Percentiles rank a stretch among this genome's conserved stretches.
These are phyloP conservation scores for Ophraella communa DNA, from an alignment of 2,888 invertebrate species.

Conservation along the genomic window DNA sequence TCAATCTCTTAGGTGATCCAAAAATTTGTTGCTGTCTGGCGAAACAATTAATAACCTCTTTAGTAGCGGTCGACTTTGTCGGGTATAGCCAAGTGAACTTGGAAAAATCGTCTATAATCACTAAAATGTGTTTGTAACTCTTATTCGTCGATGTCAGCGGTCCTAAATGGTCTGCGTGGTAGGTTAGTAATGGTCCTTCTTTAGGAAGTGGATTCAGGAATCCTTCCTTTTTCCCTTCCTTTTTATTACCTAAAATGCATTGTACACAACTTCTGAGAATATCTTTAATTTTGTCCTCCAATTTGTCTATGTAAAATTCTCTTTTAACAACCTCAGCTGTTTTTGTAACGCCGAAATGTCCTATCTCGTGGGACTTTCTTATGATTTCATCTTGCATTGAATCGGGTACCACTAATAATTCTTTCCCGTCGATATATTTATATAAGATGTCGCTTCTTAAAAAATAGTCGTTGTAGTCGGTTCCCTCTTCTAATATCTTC, in stretches of 20 bases:
- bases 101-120: slow-evolving; percentile 48
- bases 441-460: slow-evolving; percentile 40
- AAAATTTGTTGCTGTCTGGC: slow-evolving; percentile 30
- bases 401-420: slow-evolving; percentile 47
- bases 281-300: slow-evolving; percentile 37
- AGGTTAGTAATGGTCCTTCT: slow-evolving; percentile 47
- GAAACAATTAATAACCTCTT: slow-evolving; percentile 40
- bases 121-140: slow-evolving; percentile 46
- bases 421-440: slow-evolving; percentile 35
- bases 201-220: slow-evolving; percentile 46
- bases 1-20: slow-evolving; percentile 41
- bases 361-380: slow-evolving; percentile 48
- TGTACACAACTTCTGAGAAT: slow-evolving; percentile 29
- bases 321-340: too few relatives aligned
- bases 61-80: slow-evolving; percentile 41
- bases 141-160: slow-evolving; percentile 48
- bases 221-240: slow-evolving; percentile 42
- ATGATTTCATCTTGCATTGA: slow-evolving; percentile 52
- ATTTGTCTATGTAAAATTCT: slow-evolving; percentile 38
- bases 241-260: slow-evolving; percentile 41
- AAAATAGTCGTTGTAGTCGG: slow-evolving; percentile 29
- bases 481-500: slow-evolving; percentile 30
- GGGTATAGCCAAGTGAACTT: slow-evolving; percentile 51
- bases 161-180: slow-evolving; percentile 50
- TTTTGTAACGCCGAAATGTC: slow-evolving; percentile 54